Conservation (phyloP, 53 echinoderm and acorn worm genomes). For the Paracentrotus lividus region DNA sequence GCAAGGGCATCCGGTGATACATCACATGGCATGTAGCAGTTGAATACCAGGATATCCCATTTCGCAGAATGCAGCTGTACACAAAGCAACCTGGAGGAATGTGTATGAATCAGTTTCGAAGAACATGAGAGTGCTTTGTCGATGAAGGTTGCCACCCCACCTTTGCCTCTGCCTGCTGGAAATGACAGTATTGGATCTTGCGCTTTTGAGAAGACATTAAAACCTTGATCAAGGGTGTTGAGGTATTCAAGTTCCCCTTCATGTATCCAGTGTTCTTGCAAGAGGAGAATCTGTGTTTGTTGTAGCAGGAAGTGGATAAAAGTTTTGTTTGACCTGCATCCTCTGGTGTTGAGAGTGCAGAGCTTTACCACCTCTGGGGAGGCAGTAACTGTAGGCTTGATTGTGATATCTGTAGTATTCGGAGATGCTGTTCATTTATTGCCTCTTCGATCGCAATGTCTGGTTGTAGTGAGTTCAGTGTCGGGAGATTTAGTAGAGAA, state of each 20-base stretch:
- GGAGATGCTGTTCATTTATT: too few relatives aligned
- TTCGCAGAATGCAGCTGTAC: neutral
- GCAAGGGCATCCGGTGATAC: neutral
- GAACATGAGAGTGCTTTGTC: neutral
- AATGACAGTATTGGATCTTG: neutral
- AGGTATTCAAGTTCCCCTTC: too few relatives aligned
- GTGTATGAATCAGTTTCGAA: neutral
- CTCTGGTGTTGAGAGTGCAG: too few relatives aligned
- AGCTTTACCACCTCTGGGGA: too few relatives aligned
- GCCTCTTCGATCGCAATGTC: too few relatives aligned
- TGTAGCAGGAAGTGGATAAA: neutral
- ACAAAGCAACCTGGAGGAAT: too few relatives aligned
- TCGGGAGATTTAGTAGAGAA: too few relatives aligned
- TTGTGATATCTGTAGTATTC: too few relatives aligned
- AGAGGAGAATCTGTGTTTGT: neutral
- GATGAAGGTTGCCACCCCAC: too few relatives aligned
- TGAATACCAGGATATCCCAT: neutral
- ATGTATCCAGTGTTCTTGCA: conserved; percentile 5
- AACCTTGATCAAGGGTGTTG: neutral
- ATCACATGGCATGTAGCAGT: conserved; percentile 21
- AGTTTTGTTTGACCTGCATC: neutral
- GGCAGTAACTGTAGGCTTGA: too few relatives aligned
- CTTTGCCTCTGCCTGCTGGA: neutral
- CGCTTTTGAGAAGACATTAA: neutral
- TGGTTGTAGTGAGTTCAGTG: neutral